phyloP scores from a whole-genome alignment of 2,797 vertebrate genomes.

The Neosilurus hyrtlii region DNA sequence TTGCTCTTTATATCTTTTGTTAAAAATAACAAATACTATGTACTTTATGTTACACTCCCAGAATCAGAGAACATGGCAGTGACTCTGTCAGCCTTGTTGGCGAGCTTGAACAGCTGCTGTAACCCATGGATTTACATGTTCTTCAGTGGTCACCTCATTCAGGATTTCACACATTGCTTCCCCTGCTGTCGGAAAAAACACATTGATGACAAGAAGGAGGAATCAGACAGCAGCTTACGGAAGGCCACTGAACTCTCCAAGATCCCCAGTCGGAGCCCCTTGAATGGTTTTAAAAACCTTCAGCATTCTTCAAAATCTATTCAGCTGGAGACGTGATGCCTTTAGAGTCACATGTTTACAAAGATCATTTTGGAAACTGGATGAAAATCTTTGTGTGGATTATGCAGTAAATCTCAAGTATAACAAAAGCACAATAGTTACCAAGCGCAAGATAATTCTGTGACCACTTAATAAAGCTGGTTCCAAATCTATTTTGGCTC shows the following conservation, averaged over 20 bases:
- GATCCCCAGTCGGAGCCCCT: conserved; percentile 81
- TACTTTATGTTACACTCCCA: conserved; percentile 52
- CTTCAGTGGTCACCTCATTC: conserved; percentile 93
- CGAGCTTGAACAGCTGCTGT: conserved; percentile 95
- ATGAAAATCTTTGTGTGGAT: conserved; percentile 13
- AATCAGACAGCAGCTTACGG: conserved; percentile 85
- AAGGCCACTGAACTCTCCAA: conserved; percentile 83
- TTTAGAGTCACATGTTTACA: conserved; percentile 1
- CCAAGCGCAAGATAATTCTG: conserved; percentile 23
- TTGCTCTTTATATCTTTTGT: conserved; percentile 38
- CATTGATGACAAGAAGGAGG: conserved; percentile 79
- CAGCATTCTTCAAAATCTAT: conserved; percentile 73
- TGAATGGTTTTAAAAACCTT: conserved; percentile 81
- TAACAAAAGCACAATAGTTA: conserved; percentile 36
- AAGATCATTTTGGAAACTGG: conserved; percentile 6
- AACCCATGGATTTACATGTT: conserved; percentile 99
- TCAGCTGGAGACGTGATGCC: conserved; percentile 40
- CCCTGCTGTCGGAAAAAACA: conserved; percentile 76
- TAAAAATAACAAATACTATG: neutral
- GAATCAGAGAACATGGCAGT: conserved; percentile 89
- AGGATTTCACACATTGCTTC: conserved; percentile 86
- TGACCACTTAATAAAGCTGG: neutral
- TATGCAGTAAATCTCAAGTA: conserved; percentile 36
- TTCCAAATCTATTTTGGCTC: neutral
- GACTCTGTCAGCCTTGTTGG: conserved; percentile 88